Base-by-base conservation (phyloP, 1,140 invertebrate genomes). In the Teleopsis dalmanni region DNA sequence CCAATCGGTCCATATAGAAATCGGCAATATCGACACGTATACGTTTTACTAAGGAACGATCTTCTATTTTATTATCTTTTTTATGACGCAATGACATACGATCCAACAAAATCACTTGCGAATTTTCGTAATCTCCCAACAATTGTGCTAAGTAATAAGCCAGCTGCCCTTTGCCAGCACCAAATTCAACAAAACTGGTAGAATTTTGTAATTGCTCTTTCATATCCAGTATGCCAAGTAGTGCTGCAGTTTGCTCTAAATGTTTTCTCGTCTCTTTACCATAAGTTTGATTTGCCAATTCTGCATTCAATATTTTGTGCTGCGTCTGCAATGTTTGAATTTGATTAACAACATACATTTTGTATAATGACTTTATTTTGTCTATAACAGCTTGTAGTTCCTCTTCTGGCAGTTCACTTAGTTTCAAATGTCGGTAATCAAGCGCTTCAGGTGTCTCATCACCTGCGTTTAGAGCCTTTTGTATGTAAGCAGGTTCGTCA, bases 161-260 rank as follows among this genome's bases (percentile, higher is more conserved):
- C 16, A 90, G 22, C 45, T 60, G 72, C 78, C 88, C 89, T 79
- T 85, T 88, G n/a, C 90, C 89, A 21, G 88, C 88, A 8, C 90
- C 89, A 67, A 91, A 84, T 70, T 94, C 90, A 44, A 92, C 79
- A 60, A 80, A 90, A 64, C 83, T 84, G 1, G 81, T 83, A 44
- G 76, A 58, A 4, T 78, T 62, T 18, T 57, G 50, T 2, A 85
- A 55, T 36, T 88, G 70, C 13, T 73, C 60, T 46, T 77, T 71
- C 2, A 71, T 55, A 35, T 82, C 71, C 14, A 87, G 68, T 35
- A 86, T 72, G 3, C 76, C 78, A 19, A 89, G 58, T 25, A 90
- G 60, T 5, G 83, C 80, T 10, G 85, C 79, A 22, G 78, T 80
- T 69, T 90, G 87, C 2, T 78, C 60, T 37, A 89, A 71, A 68